Conservation (phyloP, 2,888 invertebrate species). For the Leptogaster cylindrica region DNA sequence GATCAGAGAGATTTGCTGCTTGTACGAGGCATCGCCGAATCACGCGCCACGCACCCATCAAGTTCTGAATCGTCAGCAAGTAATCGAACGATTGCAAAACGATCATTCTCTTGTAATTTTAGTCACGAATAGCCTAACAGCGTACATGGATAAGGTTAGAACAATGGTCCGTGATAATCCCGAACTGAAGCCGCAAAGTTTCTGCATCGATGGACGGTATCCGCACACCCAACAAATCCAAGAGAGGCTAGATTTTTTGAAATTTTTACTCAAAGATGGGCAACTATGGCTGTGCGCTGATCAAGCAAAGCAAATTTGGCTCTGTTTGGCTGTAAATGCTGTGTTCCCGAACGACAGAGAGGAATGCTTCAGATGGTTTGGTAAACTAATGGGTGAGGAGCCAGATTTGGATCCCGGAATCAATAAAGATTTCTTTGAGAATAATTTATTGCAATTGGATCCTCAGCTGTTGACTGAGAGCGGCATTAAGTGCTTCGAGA, state of each 20-base stretch:
- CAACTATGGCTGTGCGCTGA: conserved; percentile 96
- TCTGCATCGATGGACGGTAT: conserved; percentile 86
- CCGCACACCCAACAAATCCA: conserved; percentile 92
- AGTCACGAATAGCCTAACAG: conserved; percentile 89
- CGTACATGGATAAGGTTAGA: conserved; percentile 88
- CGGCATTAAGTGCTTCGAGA: conserved; percentile 88
- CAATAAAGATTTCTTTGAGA: conserved; percentile 94
- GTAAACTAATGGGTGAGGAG: conserved; percentile 95
- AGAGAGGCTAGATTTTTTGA: conserved; percentile 90
- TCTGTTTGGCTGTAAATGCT: conserved; percentile 91
- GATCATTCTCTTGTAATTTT: conserved; percentile 92
- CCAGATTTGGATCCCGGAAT: conserved; percentile 96
- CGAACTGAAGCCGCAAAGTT: conserved; percentile 77
- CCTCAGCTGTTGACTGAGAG: conserved; percentile 91
- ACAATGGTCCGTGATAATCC: conserved; percentile 64
- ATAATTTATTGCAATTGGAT: conserved; percentile 89
- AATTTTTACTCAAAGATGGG: conserved; percentile 92
- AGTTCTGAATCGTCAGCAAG: conserved; percentile 69
- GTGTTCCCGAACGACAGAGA: conserved; percentile 92
- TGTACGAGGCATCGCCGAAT: conserved; percentile 77
- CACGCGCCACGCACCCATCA: conserved; percentile 60
- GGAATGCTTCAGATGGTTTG: conserved; percentile 98
- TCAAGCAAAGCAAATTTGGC: conserved; percentile 97
- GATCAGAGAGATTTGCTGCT: conserved; percentile 92
- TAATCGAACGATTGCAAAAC: conserved; percentile 88